Percentiles rank a stretch among this genome's conserved stretches.
Conservation (phyloP, 2,113 vertebrate species). For the Mirza zaza region DNA sequence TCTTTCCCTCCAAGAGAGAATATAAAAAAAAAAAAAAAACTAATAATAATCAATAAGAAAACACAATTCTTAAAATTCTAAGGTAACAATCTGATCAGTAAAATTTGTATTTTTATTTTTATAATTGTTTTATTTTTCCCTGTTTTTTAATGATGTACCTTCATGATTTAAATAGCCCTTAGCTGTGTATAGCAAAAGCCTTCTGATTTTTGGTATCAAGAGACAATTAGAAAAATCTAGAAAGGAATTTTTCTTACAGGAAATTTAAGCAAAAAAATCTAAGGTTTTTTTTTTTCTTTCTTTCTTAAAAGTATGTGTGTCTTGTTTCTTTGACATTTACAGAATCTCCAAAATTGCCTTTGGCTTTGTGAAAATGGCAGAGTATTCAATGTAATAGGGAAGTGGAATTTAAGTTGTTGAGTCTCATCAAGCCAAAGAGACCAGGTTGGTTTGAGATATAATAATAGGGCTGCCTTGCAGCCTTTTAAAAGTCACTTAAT, state of each 20-base stretch:
- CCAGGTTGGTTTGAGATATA: conserved; percentile 18
- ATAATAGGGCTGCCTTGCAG: background rate
- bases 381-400: background rate
- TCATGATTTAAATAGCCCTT: background rate
- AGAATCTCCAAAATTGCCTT: background rate
- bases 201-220: background rate
- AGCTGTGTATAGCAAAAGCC: background rate
- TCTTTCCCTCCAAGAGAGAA: background rate
- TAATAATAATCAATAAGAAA: background rate
- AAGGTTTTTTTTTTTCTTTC: background rate
- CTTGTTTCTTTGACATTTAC: background rate
- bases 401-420: background rate
- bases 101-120: background rate
- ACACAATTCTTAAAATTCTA: background rate
- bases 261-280: background rate
- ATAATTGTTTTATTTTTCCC: background rate
- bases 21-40: background rate
- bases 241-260: background rate
- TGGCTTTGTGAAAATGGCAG: conserved; percentile 14
- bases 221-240: background rate
- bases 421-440: background rate
- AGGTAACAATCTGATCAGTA: background rate
- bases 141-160: background rate
- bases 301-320: background rate
- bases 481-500: conserved; percentile 54